Evolutionary conservation across 2,888 invertebrate genomes (phyloP), one percentile per base, ranked within the genome.

Genomic region (Epinotia brunnichana): DNA sequence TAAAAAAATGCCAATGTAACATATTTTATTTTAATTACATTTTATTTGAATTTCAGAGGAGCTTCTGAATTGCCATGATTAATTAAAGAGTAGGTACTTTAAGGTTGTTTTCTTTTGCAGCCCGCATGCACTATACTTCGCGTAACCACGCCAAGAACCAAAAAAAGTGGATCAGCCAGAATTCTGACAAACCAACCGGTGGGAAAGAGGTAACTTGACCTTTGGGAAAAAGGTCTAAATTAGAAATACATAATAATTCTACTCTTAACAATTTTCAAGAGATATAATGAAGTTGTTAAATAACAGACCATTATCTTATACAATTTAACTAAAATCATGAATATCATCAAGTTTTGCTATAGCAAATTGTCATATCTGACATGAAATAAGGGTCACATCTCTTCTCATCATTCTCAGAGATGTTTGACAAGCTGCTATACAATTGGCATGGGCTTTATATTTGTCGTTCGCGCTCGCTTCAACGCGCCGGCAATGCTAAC

Each of bases 61-160:
- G n/a, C n/a, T n/a, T n/a, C n/a, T n/a, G n/a, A n/a, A n/a, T n/a
- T n/a, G n/a, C n/a, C n/a, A n/a, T n/a, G n/a, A n/a, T n/a, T n/a
- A n/a, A n/a, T n/a, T n/a, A n/a, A n/a, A 29, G 29, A 39, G 0
- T 10, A 7, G 2, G 39, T 39, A 15, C 15, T 5, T 13, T 44
- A 15, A 15, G 15, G 3, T 1, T 53, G 53, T 13, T 54, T 54
- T 82, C 78, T 70, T 82, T 90, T 90, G 48, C 89, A 93, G 93
- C 92, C 56, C 87, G 89, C 70, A 70, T 87, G 69, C 93, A 93
- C 83, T 93, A 93, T 80, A 77, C 80, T 59, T 89, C 90, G 19
- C 91, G 87, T 84, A 88, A 86, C 74, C 93, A 93, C 80, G 41
- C 76, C 76, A 91, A 88, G 82, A 87, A 82, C 68, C 87, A 87